Base-by-base conservation (phyloP, 1,140 invertebrate genomes). In the Eupristina koningsbergeri region DNA sequence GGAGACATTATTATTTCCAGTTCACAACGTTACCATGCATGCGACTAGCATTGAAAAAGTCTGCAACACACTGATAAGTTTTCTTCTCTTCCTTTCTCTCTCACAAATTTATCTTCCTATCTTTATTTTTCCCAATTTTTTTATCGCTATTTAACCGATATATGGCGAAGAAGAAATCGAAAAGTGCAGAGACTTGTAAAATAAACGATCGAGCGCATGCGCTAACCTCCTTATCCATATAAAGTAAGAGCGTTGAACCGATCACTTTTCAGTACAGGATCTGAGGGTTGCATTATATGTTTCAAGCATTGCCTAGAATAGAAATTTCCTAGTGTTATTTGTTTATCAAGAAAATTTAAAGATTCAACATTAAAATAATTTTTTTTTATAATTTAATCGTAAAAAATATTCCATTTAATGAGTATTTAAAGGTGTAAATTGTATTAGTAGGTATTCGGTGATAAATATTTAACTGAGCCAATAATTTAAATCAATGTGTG, bases 151-250 rank as follows among this genome's bases (percentile, higher is more conserved):
- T 71, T 26, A 71, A 11, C 67, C 81, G 39, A 71, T 80, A 85
- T 81, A 84, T 87, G 86, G 88, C 89, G 86, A 86, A 87, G 71
- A 87, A 88, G 88, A 91, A 92, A 91, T 92, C 88, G 89, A 91
- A 91, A 91, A 90, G 87, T 86, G 89, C 91, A 91, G 84, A 88
- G 88, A 90, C 76, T 89, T 89, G 91, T 91, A 89, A 91, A 92
- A 90, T 81, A 85, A 83, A 76, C n/a, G 71, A 39, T 69, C 63
- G 41, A 34, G 84, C 87, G 86, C 87, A 87, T 88, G 86, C 86
- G 87, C 85, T 36, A 11, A 17, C 0, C 19, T 31, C 45, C 53
- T 29, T n/a, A 19, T n/a, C 74, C 73, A 80, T 85, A 86, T 86
- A 89, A 88, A 87, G 88, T 64, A 19, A 74, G 67, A 53, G 63